Base-by-base conservation (phyloP, 2,888 invertebrate genomes). In the Vandiemenella viatica region DNA sequence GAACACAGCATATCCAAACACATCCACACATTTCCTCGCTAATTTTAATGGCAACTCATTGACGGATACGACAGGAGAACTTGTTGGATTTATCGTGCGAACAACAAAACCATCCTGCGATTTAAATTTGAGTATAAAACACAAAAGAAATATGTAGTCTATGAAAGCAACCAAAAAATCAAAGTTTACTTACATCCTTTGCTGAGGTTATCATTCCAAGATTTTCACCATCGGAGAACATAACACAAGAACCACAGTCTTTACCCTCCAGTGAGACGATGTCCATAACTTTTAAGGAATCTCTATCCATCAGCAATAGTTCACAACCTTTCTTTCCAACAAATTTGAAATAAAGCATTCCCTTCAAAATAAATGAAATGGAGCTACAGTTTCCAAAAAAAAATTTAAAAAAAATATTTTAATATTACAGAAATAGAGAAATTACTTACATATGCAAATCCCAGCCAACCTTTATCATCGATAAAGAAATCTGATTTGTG, bases 401-500 rank as follows among this genome's bases (percentile, higher is more conserved):
- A 45, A 10, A 37, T 21, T 32, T 42, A 18, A 18, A 32, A 32
- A 10, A 32, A 13, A 2, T 10, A 13, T 3, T 13, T 32, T 10
- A 4, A 32, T 4, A 4, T 13, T 32, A 6, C 10, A n/a, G 32
- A 4, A 2, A 32, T 4, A n/a, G 32, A 32, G 26, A 10, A 32
- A 32, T 16, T 19, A 67, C 74, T 71, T 66, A 88, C 89, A 66
- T 81, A 80, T 63, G 88, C 88, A 70, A 77, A 87, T 18, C 91
- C 88, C 54, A 93, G 70, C 83, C 86, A 90, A 44, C 88, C 88
- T 56, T 74, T 76, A 61, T 89, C 88, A 55, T 80, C 79, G 6
- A 81, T 79, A 62, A 77, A 75, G 63, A 92, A 88, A 64, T 90
- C 84, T 20, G 82, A 76, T 65, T 89, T 89, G 63, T 84, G 80